Evolutionary conservation across 1,140 invertebrate genomes (phyloP), one percentile per base, ranked within the genome.

Genomic region (Bombus pascuorum): DNA sequence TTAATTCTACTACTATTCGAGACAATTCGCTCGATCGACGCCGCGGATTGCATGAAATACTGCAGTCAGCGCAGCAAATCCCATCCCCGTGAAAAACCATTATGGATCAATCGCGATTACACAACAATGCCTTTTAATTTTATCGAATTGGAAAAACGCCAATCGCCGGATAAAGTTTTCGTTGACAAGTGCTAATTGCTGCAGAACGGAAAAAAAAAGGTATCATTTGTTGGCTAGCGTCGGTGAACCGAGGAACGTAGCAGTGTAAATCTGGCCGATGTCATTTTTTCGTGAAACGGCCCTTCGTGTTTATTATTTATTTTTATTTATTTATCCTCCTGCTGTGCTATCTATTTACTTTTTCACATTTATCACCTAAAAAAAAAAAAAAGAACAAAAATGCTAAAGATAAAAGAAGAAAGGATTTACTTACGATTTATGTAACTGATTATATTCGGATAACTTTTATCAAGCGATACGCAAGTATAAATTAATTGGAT

Each of bases 1-100:
- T 76, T 83, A 83, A 83, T 65, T 66, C 53, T n/a, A 28, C 28
- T 5, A n/a, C 59, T n/a, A 32, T 72, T 72, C 66, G 79, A 53
- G 66, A 71, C 79, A 81, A 42, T 59, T 59, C 34, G 47, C 47
- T 32, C 15, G 9, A 10, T 37, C 79, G 47, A 34, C n/a, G 37
- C 37, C 25, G 13, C 25, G 37, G 39, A 44, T 59, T 32, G 39
- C n/a, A 32, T 81, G 80, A 81, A 81, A 81, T 81, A 81, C 42
- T 12, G 70, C 68, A 3, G 25, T 53, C 2, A 13, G 9, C 3
- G 22, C 8, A 0, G 53, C 32, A 44, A 53, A 62, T 37, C 25
- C 25, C 18, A 25, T 59, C 10, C 28, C 34, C 9, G 70, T 9
- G 37, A 34, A 22, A 57, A 79, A 10, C 32, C 4, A 34, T 47